Base-by-base conservation (phyloP, 2,797 vertebrate genomes). In the Macropus fuliginosus region DNA sequence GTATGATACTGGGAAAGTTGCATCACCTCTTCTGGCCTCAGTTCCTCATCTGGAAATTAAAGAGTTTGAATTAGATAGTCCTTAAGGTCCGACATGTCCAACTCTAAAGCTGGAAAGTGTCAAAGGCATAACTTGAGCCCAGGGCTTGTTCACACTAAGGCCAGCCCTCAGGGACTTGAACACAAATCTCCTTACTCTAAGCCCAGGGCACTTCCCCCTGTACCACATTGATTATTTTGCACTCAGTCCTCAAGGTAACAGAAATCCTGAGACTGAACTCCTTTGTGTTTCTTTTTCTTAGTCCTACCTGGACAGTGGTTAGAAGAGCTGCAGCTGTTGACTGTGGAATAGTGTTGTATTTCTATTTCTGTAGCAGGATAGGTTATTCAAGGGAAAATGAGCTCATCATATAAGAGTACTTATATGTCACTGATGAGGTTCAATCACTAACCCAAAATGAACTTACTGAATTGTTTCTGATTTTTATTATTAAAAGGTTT, bases 391-490 rank as follows among this genome's bases (percentile, higher is more conserved):
- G 57, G 29, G 62, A 18, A 57, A 92, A 27, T 62, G 40, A 91
- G 50, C 8, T 87, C 54, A 0, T 18, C 14, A 6, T 21, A 10
- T n/a, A 55, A 94, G 90, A 91, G 12, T 55, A 50, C 56, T 92
- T 92, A 50, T 54, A 59, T n/a, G 66, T 89, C 59, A 90, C 92
- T 34, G 40, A 21, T 66, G 91, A 54, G 8, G 56, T 81, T 55
- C 29, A 95, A 0, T 93, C 18, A 14, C 1, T 27, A 18, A 59
- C 87, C 56, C 90, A 40, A 92, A 92, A 14, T 54, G 5, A 10
- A 40, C 13, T 97, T 92, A 55, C 74, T 92, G 34, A 46, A 24
- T 52, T 81, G n/a, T 5, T 94, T 96, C 94, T 96, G 54, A 91
- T 96, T 96, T 91, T 74, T 57, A 94, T 87, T 91, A 94, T 40